Percentiles rank a stretch among this genome's conserved stretches.
Evolutionary conservation across 2,888 invertebrate genomes (phyloP).

Genomic region (Stramonita haemastoma): DNA sequence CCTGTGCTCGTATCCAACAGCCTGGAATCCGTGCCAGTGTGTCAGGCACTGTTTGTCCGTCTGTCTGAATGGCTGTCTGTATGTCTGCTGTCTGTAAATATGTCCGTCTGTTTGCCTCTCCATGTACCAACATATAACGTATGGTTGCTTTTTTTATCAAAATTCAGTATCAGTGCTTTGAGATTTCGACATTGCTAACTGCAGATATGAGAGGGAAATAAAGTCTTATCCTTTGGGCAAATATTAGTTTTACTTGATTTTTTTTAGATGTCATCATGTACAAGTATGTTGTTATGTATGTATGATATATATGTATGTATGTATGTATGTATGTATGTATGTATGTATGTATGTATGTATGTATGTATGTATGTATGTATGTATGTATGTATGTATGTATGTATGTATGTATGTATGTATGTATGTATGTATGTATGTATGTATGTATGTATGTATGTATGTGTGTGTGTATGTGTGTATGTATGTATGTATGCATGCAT

Average conservation of each 20-base stretch:
- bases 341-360: conserved; percentile 29
- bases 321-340: conserved; percentile 26
- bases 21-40: neutral
- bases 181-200: neutral
- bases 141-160: neutral
- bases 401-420: conserved; percentile 9
- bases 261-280: neutral
- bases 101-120: neutral
- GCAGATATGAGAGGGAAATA: neutral
- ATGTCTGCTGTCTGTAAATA: neutral
- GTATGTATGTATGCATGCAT: conserved; percentile 11
- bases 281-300: neutral
- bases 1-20: too few relatives aligned
- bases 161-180: neutral
- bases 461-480: conserved; percentile 31
- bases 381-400: conserved; percentile 26
- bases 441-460: conserved; percentile 22
- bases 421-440: conserved; percentile 1
- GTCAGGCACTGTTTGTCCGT: neutral
- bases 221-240: neutral
- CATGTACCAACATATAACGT: neutral
- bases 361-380: conserved; percentile 23
- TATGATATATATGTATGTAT: neutral
- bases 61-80: neutral
- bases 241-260: neutral